Base-by-base conservation (phyloP, 1,140 invertebrate genomes). In the Caenorhabditis latens region DNA sequence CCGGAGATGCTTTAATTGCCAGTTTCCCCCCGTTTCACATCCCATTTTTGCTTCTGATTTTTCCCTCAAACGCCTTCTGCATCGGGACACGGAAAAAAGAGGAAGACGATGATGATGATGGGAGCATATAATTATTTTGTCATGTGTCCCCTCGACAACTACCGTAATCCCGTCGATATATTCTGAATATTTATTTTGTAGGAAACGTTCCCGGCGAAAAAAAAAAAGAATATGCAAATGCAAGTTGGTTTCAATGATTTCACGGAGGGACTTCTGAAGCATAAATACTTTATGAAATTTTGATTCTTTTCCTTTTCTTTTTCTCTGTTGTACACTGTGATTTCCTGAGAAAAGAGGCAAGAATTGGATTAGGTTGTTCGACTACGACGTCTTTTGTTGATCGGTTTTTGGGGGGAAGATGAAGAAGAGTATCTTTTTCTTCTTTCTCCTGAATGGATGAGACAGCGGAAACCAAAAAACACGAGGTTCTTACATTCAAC, bases 111-210 rank as follows among this genome's bases (percentile, higher is more conserved):
- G 50, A 14, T 16, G 16, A 53, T 14, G 57, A 16, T 13, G 21
- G n/a, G 21, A 8, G n/a, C 57, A 61, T 61, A n/a, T 61, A 61
- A 61, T 61, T 61, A 61, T 61, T 61, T n/a, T 61, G 57, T 61
- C 57, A 61, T 61, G 9, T 9, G n/a, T 8, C 50, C 50, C 13
- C 50, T 8, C 19, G n/a, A 61, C 14, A 61, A 21, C 57, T 61
- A 61, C 57, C 21, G 57, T 61, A 21, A 9, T n/a, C 57, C 14
- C 21, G 32, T 32, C 32, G 32, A 32, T 32, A 2, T 32, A 32
- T 32, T 32, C 19, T n/a, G 57, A 61, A n/a, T 16, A 58, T 50
- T 53, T 53, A 14, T 53, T 53, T 53, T 11, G 16, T 14, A 53
- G 11, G 3, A 8, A 53, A 53, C 11, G 11, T 53, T 53, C 9